Percentiles rank a stretch among this genome's conserved stretches.
Conservation (phyloP, 2,888 invertebrate species). For the Lithophane leautieri region DNA sequence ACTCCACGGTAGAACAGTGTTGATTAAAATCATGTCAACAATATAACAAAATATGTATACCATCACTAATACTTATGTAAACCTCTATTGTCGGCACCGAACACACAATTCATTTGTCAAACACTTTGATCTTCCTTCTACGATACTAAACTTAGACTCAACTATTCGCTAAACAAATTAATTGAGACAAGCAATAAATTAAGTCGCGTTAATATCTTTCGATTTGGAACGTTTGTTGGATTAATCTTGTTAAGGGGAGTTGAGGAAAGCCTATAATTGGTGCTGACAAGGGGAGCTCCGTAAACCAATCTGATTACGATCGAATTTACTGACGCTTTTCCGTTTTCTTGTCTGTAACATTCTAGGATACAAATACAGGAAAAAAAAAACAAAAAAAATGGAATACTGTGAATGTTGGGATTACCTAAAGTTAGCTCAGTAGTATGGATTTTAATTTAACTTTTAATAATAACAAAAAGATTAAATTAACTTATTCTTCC, state of each 20-base stretch:
- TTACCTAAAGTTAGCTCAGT: neutral
- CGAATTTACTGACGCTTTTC: conserved; percentile 22
- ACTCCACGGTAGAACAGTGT: neutral
- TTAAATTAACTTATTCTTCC: neutral
- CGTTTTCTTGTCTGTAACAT: conserved; percentile 1
- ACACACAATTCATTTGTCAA: conserved; percentile 19
- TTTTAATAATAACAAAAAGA: neutral
- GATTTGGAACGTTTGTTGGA: conserved; percentile 60
- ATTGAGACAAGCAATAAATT: conserved; percentile 60
- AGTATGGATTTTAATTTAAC: neutral
- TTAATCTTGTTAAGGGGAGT: conserved; percentile 64
- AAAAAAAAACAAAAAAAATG: no score
- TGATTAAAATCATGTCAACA: conserved; percentile 25
- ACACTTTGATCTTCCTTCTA: conserved; percentile 13
- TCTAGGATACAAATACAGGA: neutral
- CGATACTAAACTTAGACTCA: neutral
- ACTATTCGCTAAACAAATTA: conserved; percentile 53
- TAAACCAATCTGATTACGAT: conserved; percentile 36
- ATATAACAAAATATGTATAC: conserved; percentile 6
- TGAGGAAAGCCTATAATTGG: conserved; percentile 57
- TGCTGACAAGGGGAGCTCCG: conserved; percentile 36
- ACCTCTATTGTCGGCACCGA: neutral
- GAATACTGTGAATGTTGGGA: neutral
- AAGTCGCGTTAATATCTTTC: conserved; percentile 56
- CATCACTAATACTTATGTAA: conserved; percentile 15